Evolutionary conservation across 2,888 invertebrate species (phyloP), one percentile per base, ranked within the genome.

Genomic region (Zhengitettix transpicula): DNA sequence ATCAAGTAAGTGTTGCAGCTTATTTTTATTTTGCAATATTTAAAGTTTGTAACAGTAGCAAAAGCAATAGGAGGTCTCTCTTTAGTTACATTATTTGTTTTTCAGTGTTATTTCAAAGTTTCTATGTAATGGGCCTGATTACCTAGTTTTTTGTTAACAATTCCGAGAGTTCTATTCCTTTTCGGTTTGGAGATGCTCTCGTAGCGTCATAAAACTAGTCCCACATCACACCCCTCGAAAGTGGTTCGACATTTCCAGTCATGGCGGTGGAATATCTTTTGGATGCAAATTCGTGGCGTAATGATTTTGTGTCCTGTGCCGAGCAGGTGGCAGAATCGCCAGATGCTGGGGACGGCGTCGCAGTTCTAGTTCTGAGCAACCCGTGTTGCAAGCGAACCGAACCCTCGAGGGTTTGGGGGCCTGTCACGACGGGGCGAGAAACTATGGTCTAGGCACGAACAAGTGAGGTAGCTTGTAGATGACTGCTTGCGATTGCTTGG

Each of bases 311-410:
- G 60, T 64, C 61, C 61, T 64, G 58, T 64, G 62, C 61, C 54
- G 61, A 62, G 61, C 64, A 64, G 64, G 64, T 64, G 60, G 61
- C 61, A 55, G 61, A 60, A 60, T 63, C 58, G 61, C 61, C 64
- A 54, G 64, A 65, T 60, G 61, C 58, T 58, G 65, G 63, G 56
- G 63, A 64, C 60, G 63, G 63, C 54, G 64, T 63, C 59, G 61
- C 62, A 55, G 62, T 64, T 58, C 64, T 64, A 59, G 64, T 65
- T 63, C 63, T 65, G 64, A 62, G 63, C 65, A 65, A 65, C 61
- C 65, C 65, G 60, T 64, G 64, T 64, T 62, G 64, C 62, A 62
- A 64, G 61, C 64, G 59, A 58, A 62, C 62, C 55, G 63, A 62
- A 63, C 60, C 62, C 59, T 57, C 63, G 40, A 60, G 62, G 62